Conservation (phyloP, 1,140 invertebrate species). For the Lamellibrachia luymesi region DNA sequence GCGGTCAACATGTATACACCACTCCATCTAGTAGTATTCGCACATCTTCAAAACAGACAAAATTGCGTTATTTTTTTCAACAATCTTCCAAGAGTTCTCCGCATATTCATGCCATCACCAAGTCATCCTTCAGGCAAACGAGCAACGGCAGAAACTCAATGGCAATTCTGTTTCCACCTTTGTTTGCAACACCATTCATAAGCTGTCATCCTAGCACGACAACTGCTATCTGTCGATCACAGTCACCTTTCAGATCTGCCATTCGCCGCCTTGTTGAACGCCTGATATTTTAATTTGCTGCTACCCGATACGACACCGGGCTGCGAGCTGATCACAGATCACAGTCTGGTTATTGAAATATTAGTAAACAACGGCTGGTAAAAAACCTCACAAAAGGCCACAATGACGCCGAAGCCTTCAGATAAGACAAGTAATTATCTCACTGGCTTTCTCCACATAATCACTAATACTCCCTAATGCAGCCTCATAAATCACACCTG, state of each 20-base stretch:
- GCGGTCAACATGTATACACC: too few species aligned
- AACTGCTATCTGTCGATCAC: neutral
- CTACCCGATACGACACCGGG: neutral
- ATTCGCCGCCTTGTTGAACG: neutral
- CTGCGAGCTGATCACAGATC: neutral
- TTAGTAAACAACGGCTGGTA: neutral
- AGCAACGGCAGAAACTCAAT: neutral
- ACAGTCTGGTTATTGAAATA: conserved; percentile 4
- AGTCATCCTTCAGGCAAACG: neutral
- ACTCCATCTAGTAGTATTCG: too few species aligned
- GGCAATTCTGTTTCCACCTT: neutral
- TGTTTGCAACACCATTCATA: neutral
- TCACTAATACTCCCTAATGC: neutral
- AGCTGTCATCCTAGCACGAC: neutral
- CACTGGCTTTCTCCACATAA: neutral
- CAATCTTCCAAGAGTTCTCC: too few species aligned
- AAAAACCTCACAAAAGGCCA: neutral
- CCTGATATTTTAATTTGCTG: neutral
- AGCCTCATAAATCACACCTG: neutral
- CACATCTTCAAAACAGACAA: too few species aligned
- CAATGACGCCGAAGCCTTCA: neutral
- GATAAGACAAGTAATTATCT: neutral
- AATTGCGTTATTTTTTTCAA: too few species aligned
- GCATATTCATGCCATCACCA: neutral
- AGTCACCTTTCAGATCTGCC: neutral